Conservation (phyloP, 2,113 vertebrate species). For the Limnothrissa miodon region DNA sequence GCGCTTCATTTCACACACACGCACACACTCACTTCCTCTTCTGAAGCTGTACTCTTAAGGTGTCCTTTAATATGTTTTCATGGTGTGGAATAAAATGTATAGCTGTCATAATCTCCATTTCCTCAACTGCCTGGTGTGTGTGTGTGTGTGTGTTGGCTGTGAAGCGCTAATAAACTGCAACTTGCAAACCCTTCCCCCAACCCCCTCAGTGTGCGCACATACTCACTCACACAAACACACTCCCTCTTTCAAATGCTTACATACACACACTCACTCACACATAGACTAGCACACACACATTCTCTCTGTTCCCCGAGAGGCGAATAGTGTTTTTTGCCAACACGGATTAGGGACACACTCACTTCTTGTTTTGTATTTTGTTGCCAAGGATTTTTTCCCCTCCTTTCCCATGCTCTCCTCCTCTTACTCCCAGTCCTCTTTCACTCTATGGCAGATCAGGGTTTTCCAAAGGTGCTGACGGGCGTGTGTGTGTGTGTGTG, state of each 20-base stretch:
- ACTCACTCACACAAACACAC: neutral
- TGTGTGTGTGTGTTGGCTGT: neutral
- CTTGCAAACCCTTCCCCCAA: neutral
- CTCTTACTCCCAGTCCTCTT: neutral
- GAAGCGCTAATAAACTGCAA: neutral
- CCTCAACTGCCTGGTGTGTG: conserved; percentile 55
- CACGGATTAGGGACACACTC: conserved; percentile 39
- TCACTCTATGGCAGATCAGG: neutral
- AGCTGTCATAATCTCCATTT: conserved; percentile 72
- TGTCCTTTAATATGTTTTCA: conserved; percentile 72
- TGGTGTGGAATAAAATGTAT: conserved; percentile 75
- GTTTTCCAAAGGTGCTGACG: neutral
- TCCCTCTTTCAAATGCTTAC: neutral
- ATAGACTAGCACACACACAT: conserved; percentile 38
- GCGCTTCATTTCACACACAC: neutral
- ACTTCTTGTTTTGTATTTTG: conserved; percentile 34
- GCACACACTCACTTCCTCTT: neutral
- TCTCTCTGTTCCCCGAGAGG: conserved; percentile 37
- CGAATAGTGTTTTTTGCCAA: conserved; percentile 49
- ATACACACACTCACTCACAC: no score
- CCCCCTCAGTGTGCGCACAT: neutral
- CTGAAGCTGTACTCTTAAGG: conserved; percentile 58
- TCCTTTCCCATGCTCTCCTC: neutral
- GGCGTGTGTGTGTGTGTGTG: neutral
- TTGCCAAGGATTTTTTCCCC: conserved; percentile 42